phyloP scores from a whole-genome alignment of 2,888 invertebrate species.

The Panopea generosa region DNA sequence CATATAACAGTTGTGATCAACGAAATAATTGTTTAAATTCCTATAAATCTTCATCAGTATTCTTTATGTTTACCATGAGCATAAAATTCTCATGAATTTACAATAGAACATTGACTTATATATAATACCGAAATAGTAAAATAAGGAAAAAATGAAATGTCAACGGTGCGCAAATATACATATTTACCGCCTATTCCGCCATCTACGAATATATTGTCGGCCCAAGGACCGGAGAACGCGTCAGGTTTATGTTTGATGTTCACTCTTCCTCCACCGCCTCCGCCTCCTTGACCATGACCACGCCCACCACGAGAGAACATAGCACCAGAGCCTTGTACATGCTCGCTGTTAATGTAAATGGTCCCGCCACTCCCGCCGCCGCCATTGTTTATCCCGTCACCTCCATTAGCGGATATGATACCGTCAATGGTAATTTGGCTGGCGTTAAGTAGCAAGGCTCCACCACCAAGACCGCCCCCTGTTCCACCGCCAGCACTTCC shows the following conservation, averaged over 20 bases:
- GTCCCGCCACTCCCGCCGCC: slow-evolving; percentile 74
- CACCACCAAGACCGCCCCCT: slow-evolving; percentile 66
- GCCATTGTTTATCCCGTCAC: slow-evolving; percentile 38
- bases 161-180: no score
- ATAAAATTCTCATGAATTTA: no score
- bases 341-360: slow-evolving; percentile 49
- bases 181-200: slow-evolving; percentile 68
- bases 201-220: slow-evolving; percentile 43
- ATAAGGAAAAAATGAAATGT: no score
- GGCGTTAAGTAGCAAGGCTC: slow-evolving; percentile 46
- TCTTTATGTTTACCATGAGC: no score
- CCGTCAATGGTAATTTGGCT: slow-evolving; percentile 64
- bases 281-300: slow-evolving; percentile 63
- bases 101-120: no score
- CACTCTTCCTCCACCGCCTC: slow-evolving; percentile 70
- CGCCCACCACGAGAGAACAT: slow-evolving; percentile 67
- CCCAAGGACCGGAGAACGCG: slow-evolving; percentile 47
- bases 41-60: no score
- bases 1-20: no score
- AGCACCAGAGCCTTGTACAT: slow-evolving; percentile 60
- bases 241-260: slow-evolving; percentile 41
- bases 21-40: no score
- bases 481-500: slow-evolving; percentile 69
- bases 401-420: slow-evolving; percentile 71
- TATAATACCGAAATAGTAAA: no score